Evolutionary conservation across 1,140 invertebrate genomes (phyloP), one percentile per base, ranked within the genome.

Genomic region (Acromyrmex echinatior): DNA sequence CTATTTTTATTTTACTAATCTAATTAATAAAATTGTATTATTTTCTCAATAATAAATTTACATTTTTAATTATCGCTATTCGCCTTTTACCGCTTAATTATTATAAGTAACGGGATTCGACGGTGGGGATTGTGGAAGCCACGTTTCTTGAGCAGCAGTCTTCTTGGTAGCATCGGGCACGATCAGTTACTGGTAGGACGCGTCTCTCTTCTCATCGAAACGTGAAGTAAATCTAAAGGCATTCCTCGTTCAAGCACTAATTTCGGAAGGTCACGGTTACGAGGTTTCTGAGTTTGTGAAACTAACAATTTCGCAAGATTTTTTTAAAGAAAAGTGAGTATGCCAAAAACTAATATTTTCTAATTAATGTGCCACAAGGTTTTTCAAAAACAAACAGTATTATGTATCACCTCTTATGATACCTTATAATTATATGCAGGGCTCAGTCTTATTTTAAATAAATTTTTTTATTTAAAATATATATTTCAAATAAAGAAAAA

Each of bases 171-270:
- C 58, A 56, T 51, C 21, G 10, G 62, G 62, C 39, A 68, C 82
- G 74, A 56, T 91, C 86, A 92, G 90, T 92, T 92, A 86, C 86
- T 88, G 78, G 63, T 89, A 63, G 18, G 88, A 81, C 9, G 84
- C 45, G 68, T 78, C 68, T 74, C 86, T 81, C 53, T 68, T 62
- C 73, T 63, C 80, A 66, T 87, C 3, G 3, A 45, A 25, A 68
- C 45, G 39, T 31, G 28, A 49, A 78, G 16, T 25, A 35, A 28
- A 28, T 49, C 9, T 5, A 21, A 45, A 14, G 12, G 1, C 3
- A 28, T 58, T 74, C 9, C 0, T 74, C 2, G n/a, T 74, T 60
- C 35, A 65, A 78, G 12, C 12, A 16, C 18, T 0, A 10, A 63
- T 28, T 16, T 45, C 10, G 7, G 21, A 25, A 58, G 16, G 16